Evolutionary conservation across 2,797 vertebrate genomes (phyloP), one percentile per base, ranked within the genome.

Genomic region (Lagocephalus sceleratus): DNA sequence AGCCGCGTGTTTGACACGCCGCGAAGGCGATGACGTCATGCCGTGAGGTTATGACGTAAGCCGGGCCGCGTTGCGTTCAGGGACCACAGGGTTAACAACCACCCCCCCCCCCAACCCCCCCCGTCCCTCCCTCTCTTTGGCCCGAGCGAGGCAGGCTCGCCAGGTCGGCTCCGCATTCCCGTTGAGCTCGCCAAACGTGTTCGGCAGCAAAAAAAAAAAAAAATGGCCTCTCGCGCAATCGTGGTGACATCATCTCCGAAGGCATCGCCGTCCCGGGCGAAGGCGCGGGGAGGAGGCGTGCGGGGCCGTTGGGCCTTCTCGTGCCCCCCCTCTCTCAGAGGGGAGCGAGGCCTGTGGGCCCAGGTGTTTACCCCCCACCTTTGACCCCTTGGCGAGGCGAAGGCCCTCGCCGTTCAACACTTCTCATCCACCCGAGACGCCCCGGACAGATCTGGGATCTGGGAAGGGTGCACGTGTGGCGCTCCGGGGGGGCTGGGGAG

Each of bases 101-200:
- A 35, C 6, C 5, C 10, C 29, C 10, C 29, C 10, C 35, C 54
- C 21, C 11, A 38, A 49, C 6, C 20, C 53, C 10, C 29, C 10
- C 29, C 10, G 6, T 35, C 29, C 29, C 29, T 35, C 29, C 29
- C 29, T 35, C n/a, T 42, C 40, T 42, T 66, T 65, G 70, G n/a
- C n/a, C n/a, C n/a, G n/a, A n/a, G n/a, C n/a, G n/a, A n/a, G n/a
- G n/a, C n/a, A n/a, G n/a, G n/a, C n/a, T n/a, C n/a, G n/a, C n/a
- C n/a, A n/a, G n/a, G n/a, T n/a, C n/a, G n/a, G n/a, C n/a, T n/a
- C n/a, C n/a, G n/a, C n/a, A 70, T 82, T 85, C 82, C 78, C 47
- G 85, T 84, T 61, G 57, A 80, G 73, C 86, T 83, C 66, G 84
- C 85, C 71, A 52, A 75, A 87, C 84, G 80, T 17, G 78, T 86